Base-by-base conservation (phyloP, 2,888 invertebrate genomes). In the Rotaria macrura region DNA sequence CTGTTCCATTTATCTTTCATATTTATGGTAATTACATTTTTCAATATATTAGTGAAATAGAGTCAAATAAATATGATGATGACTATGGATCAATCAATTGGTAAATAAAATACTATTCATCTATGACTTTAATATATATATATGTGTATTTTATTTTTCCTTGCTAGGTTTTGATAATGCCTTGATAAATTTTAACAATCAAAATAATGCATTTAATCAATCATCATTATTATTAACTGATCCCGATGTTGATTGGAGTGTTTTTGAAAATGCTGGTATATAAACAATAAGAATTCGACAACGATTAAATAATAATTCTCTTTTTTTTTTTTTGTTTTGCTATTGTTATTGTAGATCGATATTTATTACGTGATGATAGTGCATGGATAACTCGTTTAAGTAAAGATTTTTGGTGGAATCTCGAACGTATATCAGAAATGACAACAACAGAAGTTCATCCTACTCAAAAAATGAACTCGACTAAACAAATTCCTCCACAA, bases 341-440 rank as follows among this genome's bases (percentile, higher is more conserved):
- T 25, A n/a, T n/a, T n/a, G n/a, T n/a, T n/a, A n/a, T 25, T 79
- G 12, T 40, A 79, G 74, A 79, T 79, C 74, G 74, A 25, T 79
- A 79, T 79, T 43, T 79, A 20, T n/a, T 79, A 40, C 74, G 74
- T 12, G 74, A 79, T 79, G 74, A 79, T 43, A 79, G 43, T 79
- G 74, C 74, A 40, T 79, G 74, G 74, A 79, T 79, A 79, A 43
- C 74, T 29, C 74, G 74, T 79, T 43, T 79, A 23, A 43, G 74
- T 43, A 40, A 79, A 79, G 74, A 79, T 25, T 79, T 79, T n/a
- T 79, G 74, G 74, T 79, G 74, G 74, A 79, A 79, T 79, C 43
- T 79, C 23, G 74, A 79, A 79, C 43, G 74, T 43, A 79, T 79
- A 5, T 40, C 74, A 0, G 74, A 79, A 38, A 40, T 79, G 40